Evolutionary conservation across 2,888 invertebrate genomes (phyloP).

Genomic region (Tyria jacobaeae): DNA sequence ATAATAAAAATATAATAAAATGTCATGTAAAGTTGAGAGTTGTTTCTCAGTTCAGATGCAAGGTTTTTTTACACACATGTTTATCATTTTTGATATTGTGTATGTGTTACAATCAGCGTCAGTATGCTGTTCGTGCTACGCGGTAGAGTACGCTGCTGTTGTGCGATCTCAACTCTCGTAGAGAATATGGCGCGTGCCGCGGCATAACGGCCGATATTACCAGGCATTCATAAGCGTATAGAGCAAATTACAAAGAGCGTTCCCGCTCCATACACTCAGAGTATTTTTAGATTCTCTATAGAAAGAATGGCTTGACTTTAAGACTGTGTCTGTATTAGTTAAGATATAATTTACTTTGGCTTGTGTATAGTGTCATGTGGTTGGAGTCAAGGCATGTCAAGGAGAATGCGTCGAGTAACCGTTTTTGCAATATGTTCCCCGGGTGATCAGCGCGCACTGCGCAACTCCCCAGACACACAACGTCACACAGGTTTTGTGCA

Average conservation of each 20-base stretch:
- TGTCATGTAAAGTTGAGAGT: neutral
- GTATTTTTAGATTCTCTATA: conserved; percentile 39
- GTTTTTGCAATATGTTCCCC: conserved; percentile 68
- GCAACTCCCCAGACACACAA: conserved; percentile 84
- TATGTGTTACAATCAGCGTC: neutral
- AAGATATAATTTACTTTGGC: conserved; percentile 47
- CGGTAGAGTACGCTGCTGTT: conserved; percentile 25
- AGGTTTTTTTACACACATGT: conserved; percentile 1
- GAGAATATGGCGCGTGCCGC: conserved; percentile 82
- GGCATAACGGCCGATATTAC: conserved; percentile 78
- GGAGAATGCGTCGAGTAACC: conserved; percentile 65
- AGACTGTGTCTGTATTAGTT: conserved; percentile 10
- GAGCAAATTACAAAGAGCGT: conserved; percentile 40
- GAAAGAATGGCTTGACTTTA: conserved; percentile 17
- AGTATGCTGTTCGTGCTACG: conserved; percentile 15
- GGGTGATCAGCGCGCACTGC: conserved; percentile 84
- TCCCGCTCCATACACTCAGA: conserved; percentile 41
- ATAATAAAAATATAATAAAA: neutral
- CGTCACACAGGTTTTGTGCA: conserved; percentile 66
- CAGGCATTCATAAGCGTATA: conserved; percentile 62
- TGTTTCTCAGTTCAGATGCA: neutral
- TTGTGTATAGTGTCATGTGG: conserved; percentile 36
- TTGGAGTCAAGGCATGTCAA: conserved; percentile 51
- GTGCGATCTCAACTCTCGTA: conserved; percentile 43
- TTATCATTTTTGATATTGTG: conserved; percentile 4